Evolutionary conservation across 2,888 invertebrate genomes (phyloP).

Genomic region (Synanthedon vespiformis): DNA sequence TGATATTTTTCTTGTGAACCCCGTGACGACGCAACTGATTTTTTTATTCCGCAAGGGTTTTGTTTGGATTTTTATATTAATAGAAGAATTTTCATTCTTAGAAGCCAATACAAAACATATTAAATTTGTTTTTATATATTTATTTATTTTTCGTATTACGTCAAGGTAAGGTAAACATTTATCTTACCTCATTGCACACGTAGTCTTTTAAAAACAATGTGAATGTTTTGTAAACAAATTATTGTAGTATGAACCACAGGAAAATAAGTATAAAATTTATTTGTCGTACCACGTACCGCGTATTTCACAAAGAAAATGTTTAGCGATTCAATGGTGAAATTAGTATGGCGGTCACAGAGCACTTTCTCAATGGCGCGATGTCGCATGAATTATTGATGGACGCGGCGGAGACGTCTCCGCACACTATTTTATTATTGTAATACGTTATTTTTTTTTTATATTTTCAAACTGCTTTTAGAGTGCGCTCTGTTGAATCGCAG

Average conservation of each 20-base stretch:
- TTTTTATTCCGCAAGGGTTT: background rate
- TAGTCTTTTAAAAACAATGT: too few relatives aligned
- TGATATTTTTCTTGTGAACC: slow-evolving; percentile 19
- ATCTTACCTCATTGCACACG: too few relatives aligned
- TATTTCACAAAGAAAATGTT: slow-evolving; percentile 33
- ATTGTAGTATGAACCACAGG: background rate
- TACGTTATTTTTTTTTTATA: slow-evolving; percentile 28
- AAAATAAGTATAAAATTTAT: background rate
- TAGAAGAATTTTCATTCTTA: too few relatives aligned
- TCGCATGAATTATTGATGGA: slow-evolving; percentile 63
- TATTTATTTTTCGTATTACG: too few relatives aligned
- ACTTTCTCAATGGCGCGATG: slow-evolving; percentile 67
- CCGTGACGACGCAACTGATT: slow-evolving; percentile 8
- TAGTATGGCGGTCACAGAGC: slow-evolving; percentile 64
- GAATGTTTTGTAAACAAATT: background rate
- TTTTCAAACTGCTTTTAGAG: slow-evolving; percentile 26
- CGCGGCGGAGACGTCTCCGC: slow-evolving; percentile 21
- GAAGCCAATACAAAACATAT: too few relatives aligned
- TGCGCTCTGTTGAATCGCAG: background rate
- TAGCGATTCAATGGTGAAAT: slow-evolving; percentile 50
- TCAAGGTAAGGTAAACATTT: too few relatives aligned
- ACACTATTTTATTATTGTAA: slow-evolving; percentile 49
- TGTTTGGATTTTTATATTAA: too few relatives aligned
- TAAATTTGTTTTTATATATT: too few relatives aligned
- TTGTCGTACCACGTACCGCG: background rate